phyloP scores from a whole-genome alignment of 2,888 invertebrate genomes.

The Apotomis betuletana region DNA sequence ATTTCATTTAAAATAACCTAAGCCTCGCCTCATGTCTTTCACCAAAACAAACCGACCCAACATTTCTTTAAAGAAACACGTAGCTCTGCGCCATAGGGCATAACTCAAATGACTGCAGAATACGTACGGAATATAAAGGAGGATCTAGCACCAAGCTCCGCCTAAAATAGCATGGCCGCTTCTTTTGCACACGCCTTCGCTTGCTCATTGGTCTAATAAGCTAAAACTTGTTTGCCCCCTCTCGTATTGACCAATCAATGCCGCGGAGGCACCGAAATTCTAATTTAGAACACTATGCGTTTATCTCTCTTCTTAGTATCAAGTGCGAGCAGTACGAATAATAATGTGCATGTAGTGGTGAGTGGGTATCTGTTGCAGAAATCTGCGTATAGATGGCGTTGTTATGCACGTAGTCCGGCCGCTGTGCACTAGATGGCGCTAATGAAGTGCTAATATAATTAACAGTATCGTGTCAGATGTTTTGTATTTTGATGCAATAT shows the following conservation, averaged over 20 bases:
- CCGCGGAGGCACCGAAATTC: slow-evolving; percentile 62
- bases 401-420: slow-evolving; percentile 58
- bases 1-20: slow-evolving; percentile 31
- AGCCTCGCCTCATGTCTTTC: slow-evolving; percentile 36
- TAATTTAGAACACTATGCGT: slow-evolving; percentile 64
- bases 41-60: slow-evolving; percentile 34
- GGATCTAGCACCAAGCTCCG: slow-evolving; percentile 71
- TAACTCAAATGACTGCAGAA: slow-evolving; percentile 78
- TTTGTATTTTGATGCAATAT: slow-evolving; percentile 14
- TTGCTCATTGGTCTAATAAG: slow-evolving; percentile 69
- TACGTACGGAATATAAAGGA: slow-evolving; percentile 82
- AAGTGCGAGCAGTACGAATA: slow-evolving; percentile 63
- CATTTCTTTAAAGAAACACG: slow-evolving; percentile 55
- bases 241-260: slow-evolving; percentile 73
- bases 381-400: slow-evolving; percentile 67
- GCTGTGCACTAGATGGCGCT: slow-evolving; percentile 61
- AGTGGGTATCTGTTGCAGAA: slow-evolving; percentile 47
- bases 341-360: slow-evolving; percentile 59
- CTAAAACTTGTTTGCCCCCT: slow-evolving; percentile 64
- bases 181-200: slow-evolving; percentile 59
- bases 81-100: slow-evolving; percentile 74
- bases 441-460: slow-evolving; percentile 22
- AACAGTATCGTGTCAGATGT: slow-evolving; percentile 42
- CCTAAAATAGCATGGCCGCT: slow-evolving; percentile 80
- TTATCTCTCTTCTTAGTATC: slow-evolving; percentile 65